These are phyloP conservation scores for Pemphigus obesinymphae DNA, from an alignment of 1,140 invertebrate genomes.

Conservation along the genomic window DNA sequence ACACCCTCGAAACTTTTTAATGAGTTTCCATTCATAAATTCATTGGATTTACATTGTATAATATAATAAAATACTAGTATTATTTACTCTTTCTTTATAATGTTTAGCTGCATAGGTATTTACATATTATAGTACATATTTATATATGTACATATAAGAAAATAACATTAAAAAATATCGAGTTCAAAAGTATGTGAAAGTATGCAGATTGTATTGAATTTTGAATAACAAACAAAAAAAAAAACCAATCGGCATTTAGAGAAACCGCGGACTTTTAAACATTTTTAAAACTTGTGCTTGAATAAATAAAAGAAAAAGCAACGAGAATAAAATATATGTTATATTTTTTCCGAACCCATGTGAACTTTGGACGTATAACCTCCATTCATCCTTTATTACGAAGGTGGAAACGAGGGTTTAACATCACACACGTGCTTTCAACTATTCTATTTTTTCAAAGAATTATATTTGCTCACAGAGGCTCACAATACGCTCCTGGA, in stretches of 20 bases:
- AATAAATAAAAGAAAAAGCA: background rate
- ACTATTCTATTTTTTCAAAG: constrained; percentile 33
- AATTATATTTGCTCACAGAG: constrained; percentile 33
- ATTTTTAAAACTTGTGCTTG: background rate
- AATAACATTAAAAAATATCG: background rate
- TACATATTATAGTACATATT: too few species aligned
- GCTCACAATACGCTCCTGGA: constrained; percentile 3
- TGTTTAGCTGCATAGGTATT: too few species aligned
- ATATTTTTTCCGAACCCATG: background rate
- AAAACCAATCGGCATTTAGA: background rate
- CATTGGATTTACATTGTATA: too few species aligned
- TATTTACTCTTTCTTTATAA: too few species aligned
- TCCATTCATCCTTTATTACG: background rate
- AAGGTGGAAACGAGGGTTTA: background rate
- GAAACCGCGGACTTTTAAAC: background rate
- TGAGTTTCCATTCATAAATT: too few species aligned
- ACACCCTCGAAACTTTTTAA: too few species aligned
- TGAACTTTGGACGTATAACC: constrained; percentile 11
- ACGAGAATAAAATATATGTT: background rate
- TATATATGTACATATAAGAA: too few species aligned
- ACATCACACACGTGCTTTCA: constrained; percentile 29
- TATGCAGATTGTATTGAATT: background rate
- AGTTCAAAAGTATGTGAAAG: background rate
- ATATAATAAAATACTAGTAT: too few species aligned
- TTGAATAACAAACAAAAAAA: too few species aligned